These are phyloP conservation scores for Dendrolimus pini DNA, from an alignment of 2,888 invertebrate genomes.

Conservation along the genomic window DNA sequence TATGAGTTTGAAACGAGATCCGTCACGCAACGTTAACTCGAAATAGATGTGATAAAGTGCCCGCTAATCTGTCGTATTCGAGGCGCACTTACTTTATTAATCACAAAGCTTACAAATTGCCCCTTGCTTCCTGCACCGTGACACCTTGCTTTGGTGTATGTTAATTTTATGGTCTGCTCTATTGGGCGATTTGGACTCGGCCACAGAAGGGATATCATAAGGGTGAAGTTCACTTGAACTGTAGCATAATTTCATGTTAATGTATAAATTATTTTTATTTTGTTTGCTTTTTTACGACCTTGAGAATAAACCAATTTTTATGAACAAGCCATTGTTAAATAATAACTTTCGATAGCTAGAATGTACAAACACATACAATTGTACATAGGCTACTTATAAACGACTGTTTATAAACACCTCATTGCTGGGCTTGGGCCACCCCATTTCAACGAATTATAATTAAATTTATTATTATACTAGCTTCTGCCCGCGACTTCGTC, in stretches of 20 bases:
- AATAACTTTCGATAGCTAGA: no score
- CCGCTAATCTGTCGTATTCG: constrained; percentile 76
- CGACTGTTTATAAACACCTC: no score
- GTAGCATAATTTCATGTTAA: constrained; percentile 18
- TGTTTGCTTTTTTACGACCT: neutral
- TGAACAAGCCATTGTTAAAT: no score
- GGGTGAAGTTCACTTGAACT: constrained; percentile 45
- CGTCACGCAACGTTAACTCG: constrained; percentile 75
- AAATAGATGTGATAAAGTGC: constrained; percentile 76
- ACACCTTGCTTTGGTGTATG: constrained; percentile 67
- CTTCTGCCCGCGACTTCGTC: no score
- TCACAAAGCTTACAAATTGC: constrained; percentile 77
- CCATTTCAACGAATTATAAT: no score
- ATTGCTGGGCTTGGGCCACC: no score
- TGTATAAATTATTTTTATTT: constrained; percentile 30
- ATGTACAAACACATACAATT: no score
- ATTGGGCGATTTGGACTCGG: constrained; percentile 61
- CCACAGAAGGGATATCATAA: constrained; percentile 40
- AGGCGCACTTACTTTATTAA: constrained; percentile 76
- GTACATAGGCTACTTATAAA: no score
- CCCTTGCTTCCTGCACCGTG: constrained; percentile 70
- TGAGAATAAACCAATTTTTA: no score
- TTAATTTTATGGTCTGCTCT: constrained; percentile 69
- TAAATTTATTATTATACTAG: no score
- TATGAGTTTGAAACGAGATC: constrained; percentile 76